Evolutionary conservation across 1,140 invertebrate genomes (phyloP).

Genomic region (fruit fly (Drosophila melanogaster)): DNA sequence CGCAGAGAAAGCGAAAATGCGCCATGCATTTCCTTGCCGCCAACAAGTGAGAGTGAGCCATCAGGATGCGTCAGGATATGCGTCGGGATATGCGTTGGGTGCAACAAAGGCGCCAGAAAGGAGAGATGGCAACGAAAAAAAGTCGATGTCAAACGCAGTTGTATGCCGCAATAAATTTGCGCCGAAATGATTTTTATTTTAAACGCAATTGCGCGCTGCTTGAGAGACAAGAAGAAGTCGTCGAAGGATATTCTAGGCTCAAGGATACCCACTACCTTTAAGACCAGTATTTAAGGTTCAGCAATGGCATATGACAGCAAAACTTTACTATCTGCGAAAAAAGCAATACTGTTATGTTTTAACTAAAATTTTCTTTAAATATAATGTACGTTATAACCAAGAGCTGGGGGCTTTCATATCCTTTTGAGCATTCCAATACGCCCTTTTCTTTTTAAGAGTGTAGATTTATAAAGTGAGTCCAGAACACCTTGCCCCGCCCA

Average conservation of each 20-base stretch:
- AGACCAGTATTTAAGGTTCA: background rate
- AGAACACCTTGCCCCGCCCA: conserved; percentile 14
- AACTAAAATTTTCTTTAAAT: background rate
- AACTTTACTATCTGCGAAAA: too few relatives aligned
- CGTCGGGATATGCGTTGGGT: conserved; percentile 11
- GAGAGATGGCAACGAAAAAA: conserved; percentile 29
- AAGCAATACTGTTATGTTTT: too few relatives aligned
- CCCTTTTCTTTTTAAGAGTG: background rate
- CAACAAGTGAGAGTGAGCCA: conserved; percentile 58
- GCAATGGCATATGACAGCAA: too few relatives aligned
- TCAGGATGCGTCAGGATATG: conserved; percentile 19
- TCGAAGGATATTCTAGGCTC: background rate
- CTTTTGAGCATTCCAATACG: background rate
- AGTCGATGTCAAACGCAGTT: conserved; percentile 67
- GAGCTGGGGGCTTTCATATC: background rate
- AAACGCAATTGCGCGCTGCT: conserved; percentile 53
- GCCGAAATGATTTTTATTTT: conserved; percentile 75
- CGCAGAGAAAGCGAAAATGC: conserved; percentile 64
- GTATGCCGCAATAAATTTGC: conserved; percentile 67
- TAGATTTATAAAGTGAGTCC: background rate
- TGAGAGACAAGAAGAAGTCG: conserved; percentile 1
- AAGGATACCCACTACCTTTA: background rate
- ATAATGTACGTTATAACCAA: background rate
- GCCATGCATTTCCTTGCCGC: conserved; percentile 51
- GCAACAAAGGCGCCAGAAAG: conserved; percentile 14